Evolutionary conservation across 2,797 vertebrate species (phyloP).

Genomic region (Eupleurogrammus muticus): DNA sequence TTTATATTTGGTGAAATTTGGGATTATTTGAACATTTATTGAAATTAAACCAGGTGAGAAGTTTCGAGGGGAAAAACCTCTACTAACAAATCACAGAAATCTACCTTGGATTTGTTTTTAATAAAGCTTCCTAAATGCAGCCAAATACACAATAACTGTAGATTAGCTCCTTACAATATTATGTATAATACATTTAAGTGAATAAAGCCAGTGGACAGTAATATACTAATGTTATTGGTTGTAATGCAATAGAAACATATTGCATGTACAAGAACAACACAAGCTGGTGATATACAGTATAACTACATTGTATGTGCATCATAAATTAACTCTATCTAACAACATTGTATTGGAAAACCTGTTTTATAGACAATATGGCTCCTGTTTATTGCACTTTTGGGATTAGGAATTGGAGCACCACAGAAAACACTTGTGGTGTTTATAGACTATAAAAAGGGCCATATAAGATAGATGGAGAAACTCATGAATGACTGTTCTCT

Average conservation of each 20-base stretch:
- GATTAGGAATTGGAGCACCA: not conserved
- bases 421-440: not conserved
- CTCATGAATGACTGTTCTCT: not conserved
- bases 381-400: not conserved
- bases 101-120: not conserved
- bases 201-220: constrained; percentile 6
- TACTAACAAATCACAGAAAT: too few species aligned
- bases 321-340: not conserved
- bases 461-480: not conserved
- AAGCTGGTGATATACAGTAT: not conserved
- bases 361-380: not conserved
- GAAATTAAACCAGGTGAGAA: too few species aligned
- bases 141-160: not conserved
- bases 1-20: too few species aligned
- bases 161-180: not conserved
- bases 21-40: too few species aligned
- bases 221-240: not conserved
- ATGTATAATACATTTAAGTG: not conserved
- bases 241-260: not conserved
- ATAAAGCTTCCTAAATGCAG: not conserved
- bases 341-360: not conserved
- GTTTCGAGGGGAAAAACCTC: too few species aligned
- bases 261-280: not conserved
- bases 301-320: not conserved
- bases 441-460: not conserved